phyloP scores from a whole-genome alignment of 1,140 invertebrate genomes.

The Euborellia annulipes region DNA sequence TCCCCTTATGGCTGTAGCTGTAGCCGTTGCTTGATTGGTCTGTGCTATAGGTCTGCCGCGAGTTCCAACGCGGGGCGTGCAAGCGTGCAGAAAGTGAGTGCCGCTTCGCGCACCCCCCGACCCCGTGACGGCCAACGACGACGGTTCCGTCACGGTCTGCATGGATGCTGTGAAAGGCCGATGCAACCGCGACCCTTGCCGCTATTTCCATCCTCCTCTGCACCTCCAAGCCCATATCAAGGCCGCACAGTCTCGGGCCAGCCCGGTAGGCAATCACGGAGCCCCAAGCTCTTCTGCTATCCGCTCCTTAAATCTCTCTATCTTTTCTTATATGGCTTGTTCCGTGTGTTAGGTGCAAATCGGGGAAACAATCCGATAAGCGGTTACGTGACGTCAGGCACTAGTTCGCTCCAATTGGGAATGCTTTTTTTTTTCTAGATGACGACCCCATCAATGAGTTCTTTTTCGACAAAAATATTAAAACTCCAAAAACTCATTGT shows the following conservation, averaged over 20 bases:
- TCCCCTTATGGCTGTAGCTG: slow-evolving; percentile 13
- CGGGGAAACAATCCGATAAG: no score
- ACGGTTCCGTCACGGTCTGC: slow-evolving; percentile 95
- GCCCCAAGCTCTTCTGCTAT: neutral
- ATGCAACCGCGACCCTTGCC: slow-evolving; percentile 89
- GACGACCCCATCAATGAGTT: no score
- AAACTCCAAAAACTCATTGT: no score
- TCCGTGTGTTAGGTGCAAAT: no score
- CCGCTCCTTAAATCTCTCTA: slow-evolving; percentile 23
- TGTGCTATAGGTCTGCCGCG: slow-evolving; percentile 85
- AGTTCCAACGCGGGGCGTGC: slow-evolving; percentile 94
- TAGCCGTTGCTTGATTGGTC: slow-evolving; percentile 19
- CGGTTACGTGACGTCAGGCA: no score
- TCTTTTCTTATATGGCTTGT: slow-evolving; percentile 19
- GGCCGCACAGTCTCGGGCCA: slow-evolving; percentile 78
- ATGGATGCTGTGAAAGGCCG: slow-evolving; percentile 96
- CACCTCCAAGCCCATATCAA: slow-evolving; percentile 98
- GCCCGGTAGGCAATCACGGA: slow-evolving; percentile 62
- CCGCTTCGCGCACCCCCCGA: slow-evolving; percentile 95
- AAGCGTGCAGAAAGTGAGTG: slow-evolving; percentile 90
- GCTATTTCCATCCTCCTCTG: slow-evolving; percentile 93
- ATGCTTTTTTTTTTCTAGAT: no score
- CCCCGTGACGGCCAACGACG: slow-evolving; percentile 80
- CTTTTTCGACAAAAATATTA: no score
- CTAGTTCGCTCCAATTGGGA: no score